phyloP scores from a whole-genome alignment of 2,888 invertebrate genomes.

The Ashinkailepas kermadecensis region DNA sequence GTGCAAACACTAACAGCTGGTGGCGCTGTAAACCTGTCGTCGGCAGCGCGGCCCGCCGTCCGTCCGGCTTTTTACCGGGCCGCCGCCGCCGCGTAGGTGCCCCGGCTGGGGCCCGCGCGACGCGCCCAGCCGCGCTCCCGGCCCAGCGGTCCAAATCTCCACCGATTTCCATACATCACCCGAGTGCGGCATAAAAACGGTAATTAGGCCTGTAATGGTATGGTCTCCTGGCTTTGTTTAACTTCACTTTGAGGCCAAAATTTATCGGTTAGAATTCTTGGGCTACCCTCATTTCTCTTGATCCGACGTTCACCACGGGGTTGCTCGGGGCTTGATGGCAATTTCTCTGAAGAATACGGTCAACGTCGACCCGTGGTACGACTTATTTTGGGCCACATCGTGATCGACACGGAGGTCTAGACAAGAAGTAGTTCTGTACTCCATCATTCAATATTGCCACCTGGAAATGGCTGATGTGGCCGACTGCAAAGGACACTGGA shows the following conservation, averaged over 20 bases:
- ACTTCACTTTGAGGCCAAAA: not conserved
- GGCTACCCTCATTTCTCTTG: not conserved
- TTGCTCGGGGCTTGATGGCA: not conserved
- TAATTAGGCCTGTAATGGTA: slow-evolving; percentile 9
- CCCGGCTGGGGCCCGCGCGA: not conserved
- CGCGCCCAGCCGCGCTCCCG: no score
- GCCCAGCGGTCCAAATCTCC: not conserved
- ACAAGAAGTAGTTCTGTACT: no score
- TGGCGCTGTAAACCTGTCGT: not conserved
- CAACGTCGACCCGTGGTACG: not conserved
- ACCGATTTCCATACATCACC: slow-evolving; percentile 5
- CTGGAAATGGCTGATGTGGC: no score
- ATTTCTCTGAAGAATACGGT: not conserved
- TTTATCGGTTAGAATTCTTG: not conserved
- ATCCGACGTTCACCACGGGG: not conserved
- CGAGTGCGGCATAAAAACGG: not conserved
- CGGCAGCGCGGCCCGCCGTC: not conserved
- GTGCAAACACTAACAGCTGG: not conserved
- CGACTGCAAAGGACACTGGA: no score
- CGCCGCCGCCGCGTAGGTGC: not conserved
- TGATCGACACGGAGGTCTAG: no score
- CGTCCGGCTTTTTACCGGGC: not conserved
- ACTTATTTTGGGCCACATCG: no score
- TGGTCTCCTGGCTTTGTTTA: slow-evolving; percentile 7
- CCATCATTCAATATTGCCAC: no score